Base-by-base conservation (phyloP, 1,140 invertebrate genomes). In the Sarcophaga peregrina region DNA sequence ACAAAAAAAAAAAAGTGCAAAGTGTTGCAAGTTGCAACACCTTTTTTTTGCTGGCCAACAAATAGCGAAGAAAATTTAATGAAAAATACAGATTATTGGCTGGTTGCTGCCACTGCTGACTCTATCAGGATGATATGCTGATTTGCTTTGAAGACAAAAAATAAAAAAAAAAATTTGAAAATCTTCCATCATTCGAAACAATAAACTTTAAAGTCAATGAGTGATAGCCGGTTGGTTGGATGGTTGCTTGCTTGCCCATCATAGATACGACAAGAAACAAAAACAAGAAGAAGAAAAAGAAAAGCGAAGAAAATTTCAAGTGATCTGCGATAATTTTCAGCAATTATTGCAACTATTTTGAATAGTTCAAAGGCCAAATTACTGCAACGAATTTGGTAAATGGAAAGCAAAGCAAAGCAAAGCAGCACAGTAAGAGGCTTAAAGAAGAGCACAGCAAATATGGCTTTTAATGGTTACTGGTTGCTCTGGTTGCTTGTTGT, bases 291-390 rank as follows among this genome's bases (percentile, higher is more conserved):
- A 72, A 72, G 9, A 20, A 17, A 72, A 72, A 72, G 20, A 25
- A 13, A 68, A 68, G 15, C 7, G 15, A 72, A 25, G 6, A 72
- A n/a, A 20, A 72, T 25, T 25, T 25, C 25, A 78, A 17, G 45
- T 76, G 75, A 78, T 78, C 75, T 47, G 47, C 75, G 75, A 78
- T 78, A 78, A 78, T 78, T 74, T 78, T 78, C 20, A 78, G 75
- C 75, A 78, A 78, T 78, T 78, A 78, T 78, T 52, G 47, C 75
- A 78, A 78, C 47, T 78, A 78, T 78, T 78, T 78, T 78, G 75
- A 78, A 78, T 78, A 78, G 75, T 78, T 78, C 75, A 78, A 78
- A 78, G 75, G 75, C 75, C 75, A 78, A 78, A 78, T 52, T 78
- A 78, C 75, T 78, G 75, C 17, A 78, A 78, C 75, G 75, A 78